These are phyloP conservation scores for Zophobas atratus DNA, from an alignment of 1,140 invertebrate species.

Conservation along the genomic window DNA sequence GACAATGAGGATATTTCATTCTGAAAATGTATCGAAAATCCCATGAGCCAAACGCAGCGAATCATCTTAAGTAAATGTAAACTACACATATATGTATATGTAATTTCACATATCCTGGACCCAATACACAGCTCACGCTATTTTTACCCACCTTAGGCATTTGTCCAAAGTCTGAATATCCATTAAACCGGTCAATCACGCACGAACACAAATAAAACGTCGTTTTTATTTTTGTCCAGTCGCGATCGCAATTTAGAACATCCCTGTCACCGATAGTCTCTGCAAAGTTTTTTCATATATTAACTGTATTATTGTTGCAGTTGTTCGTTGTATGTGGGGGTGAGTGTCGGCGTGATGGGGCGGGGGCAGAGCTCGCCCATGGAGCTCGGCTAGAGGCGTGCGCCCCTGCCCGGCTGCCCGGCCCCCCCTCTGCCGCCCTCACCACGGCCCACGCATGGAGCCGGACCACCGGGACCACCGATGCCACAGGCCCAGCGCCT, in stretches of 20 bases:
- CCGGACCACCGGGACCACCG: conserved; percentile 72
- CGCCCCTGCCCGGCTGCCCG: conserved; percentile 66
- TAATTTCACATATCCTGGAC: too few relatives aligned
- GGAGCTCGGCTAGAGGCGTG: conserved; percentile 76
- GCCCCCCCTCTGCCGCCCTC: conserved; percentile 70
- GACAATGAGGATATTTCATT: too few relatives aligned
- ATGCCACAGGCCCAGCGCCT: conserved; percentile 76
- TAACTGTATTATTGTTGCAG: conserved; percentile 58
- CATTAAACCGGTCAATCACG: background rate
- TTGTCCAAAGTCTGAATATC: background rate
- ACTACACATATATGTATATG: too few relatives aligned
- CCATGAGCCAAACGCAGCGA: too few relatives aligned
- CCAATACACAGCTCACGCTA: background rate
- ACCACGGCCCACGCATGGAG: conserved; percentile 71
- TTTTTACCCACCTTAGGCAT: background rate
- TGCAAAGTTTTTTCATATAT: conserved; percentile 9
- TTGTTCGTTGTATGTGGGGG: conserved; percentile 67
- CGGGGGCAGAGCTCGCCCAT: conserved; percentile 77
- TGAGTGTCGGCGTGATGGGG: conserved; percentile 73
- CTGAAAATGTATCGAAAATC: too few relatives aligned
- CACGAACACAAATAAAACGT: background rate
- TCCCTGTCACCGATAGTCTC: conserved; percentile 17
- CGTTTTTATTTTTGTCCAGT: conserved; percentile 18
- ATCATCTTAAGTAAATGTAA: too few relatives aligned
- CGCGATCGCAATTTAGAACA: background rate